These are phyloP conservation scores for Bubo scandiacus DNA, from an alignment of 2,113 vertebrate genomes.

Conservation along the genomic window DNA sequence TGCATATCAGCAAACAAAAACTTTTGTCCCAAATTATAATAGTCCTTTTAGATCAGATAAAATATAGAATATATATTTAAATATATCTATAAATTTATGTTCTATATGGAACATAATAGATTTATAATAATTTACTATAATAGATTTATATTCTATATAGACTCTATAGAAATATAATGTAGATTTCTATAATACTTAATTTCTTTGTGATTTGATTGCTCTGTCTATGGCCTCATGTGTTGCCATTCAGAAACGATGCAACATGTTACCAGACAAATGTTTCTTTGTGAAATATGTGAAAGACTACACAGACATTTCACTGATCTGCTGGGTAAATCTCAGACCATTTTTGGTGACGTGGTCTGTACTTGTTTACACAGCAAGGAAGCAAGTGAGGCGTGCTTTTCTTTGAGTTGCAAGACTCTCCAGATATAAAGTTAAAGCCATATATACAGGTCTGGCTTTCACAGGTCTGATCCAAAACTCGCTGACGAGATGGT, in stretches of 20 bases:
- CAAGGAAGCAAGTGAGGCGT: not conserved
- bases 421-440: not conserved
- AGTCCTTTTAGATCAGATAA: not conserved
- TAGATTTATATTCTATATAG: not conserved
- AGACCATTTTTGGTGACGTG: slow-evolving; percentile 16
- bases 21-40: not conserved
- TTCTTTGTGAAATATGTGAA: slow-evolving; percentile 44
- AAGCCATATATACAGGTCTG: not conserved
- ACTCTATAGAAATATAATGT: not conserved
- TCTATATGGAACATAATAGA: not conserved
- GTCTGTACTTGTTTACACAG: not conserved
- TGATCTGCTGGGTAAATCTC: slow-evolving; percentile 20
- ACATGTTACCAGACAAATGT: not conserved
- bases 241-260: not conserved
- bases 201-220: not conserved
- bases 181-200: not conserved
- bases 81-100: not conserved
- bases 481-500: not conserved
- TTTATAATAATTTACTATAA: not conserved
- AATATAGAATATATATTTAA: not conserved
- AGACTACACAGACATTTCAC: slow-evolving; percentile 23
- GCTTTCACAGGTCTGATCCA: not conserved
- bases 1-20: not conserved
- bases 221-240: not conserved
- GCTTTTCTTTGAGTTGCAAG: not conserved